Conservation (phyloP, 1,140 invertebrate genomes). For the Heliconius congener region DNA sequence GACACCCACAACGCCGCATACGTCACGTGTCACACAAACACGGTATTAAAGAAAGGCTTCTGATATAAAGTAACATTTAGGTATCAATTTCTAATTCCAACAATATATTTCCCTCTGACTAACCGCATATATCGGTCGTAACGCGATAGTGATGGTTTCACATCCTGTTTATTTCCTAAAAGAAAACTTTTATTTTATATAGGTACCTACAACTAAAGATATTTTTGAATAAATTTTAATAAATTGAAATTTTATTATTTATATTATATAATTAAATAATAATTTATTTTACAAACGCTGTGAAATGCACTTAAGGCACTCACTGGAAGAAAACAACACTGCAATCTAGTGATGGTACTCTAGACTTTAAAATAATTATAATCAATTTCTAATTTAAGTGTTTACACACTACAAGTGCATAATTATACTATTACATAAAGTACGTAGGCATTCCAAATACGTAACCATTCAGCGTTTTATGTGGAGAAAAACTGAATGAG, state of each 20-base stretch:
- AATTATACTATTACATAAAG: conserved; percentile 1
- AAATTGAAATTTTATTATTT: neutral
- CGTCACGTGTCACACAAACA: neutral
- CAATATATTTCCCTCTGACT: conserved; percentile 41
- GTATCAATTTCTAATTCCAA: conserved; percentile 40
- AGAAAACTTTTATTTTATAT: conserved; percentile 10
- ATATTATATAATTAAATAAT: conserved; percentile 6
- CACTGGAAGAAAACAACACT: neutral
- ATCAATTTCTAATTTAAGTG: conserved; percentile 38
- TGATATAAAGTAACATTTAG: conserved; percentile 40
- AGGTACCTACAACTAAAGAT: too few species aligned
- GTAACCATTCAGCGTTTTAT: conserved; percentile 11
- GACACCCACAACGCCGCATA: neutral
- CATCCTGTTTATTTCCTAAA: conserved; percentile 35
- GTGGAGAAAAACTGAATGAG: conserved; percentile 21
- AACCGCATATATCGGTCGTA: conserved; percentile 44
- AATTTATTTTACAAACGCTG: neutral
- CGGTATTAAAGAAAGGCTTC: conserved; percentile 38
- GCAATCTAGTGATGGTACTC: conserved; percentile 31
- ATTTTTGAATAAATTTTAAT: neutral
- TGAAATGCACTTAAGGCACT: neutral
- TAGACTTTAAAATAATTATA: conserved; percentile 33
- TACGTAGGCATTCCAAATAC: conserved; percentile 12
- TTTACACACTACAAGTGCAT: conserved; percentile 36
- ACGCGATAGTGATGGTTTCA: conserved; percentile 40